Evolutionary conservation across 64 coral and sea anemone species (phyloP), one percentile per base, ranked within the genome.

Genomic region (Astreopora myriophthalma): DNA sequence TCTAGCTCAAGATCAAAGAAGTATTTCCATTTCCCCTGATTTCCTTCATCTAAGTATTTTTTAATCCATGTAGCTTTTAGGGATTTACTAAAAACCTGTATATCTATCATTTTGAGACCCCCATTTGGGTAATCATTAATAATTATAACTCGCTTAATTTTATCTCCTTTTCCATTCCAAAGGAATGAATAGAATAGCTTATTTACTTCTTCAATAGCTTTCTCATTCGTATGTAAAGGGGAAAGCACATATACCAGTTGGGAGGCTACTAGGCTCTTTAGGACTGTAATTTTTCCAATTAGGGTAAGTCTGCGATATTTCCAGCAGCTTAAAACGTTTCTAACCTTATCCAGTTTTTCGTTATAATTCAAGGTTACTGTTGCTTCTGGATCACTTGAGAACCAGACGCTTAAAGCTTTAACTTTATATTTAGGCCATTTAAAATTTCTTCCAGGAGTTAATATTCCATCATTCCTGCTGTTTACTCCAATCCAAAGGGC

Each of bases 1-100:
- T 91, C 27, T 46, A 91, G 28, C 66, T 91, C 88, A 48, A 90
- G 35, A 69, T 90, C 88, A 76, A 92, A 86, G 25, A 92, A 86
- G n/a, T 86, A 26, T 77, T 87, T 87, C 84, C 91, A 87, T 87
- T 93, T 93, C 20, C 71, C 46, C 11, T 85, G 32, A 86, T 92
- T 75, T 85, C 67, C 55, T 74, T 77, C 73, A 42, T 86, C 51
- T 13, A 92, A 55, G 17, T 55, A 55, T 55, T 55, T 55, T 44
- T 55, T 55, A 55, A 55, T 55, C 49, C 49, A 55, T 55, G 49
- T 55, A 19, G 49, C 49, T 19, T 85, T 85, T 64, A 85, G 69
- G 34, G 86, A 51, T 11, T 89, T 89, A 64, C 65, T 86, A 14
- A 86, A 86, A 66, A 20, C 22, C 40, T 86, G 34, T 26, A 86